Percentiles rank a stretch among this genome's conserved stretches.
Conservation (phyloP, 2,888 invertebrate genomes). For the Geotrupes spiniger region DNA sequence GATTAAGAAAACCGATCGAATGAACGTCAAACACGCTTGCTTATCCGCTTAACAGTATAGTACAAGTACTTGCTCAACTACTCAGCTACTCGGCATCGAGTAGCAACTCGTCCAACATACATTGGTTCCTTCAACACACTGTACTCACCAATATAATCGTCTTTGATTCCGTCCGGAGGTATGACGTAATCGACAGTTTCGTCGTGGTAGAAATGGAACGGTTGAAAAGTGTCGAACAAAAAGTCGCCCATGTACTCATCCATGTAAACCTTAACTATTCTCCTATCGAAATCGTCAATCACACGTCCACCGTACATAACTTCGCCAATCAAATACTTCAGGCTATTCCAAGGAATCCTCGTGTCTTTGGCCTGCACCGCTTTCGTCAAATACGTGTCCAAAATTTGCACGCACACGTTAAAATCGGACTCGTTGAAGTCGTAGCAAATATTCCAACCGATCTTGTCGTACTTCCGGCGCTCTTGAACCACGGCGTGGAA, state of each 20-base stretch:
- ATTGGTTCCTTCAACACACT: too few species aligned
- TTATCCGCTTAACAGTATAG: too few species aligned
- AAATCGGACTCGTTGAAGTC: conserved; percentile 95
- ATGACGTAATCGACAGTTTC: conserved; percentile 73
- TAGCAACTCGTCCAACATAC: too few species aligned
- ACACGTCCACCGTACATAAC: conserved; percentile 95
- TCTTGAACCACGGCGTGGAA: conserved; percentile 94
- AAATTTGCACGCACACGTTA: conserved; percentile 80
- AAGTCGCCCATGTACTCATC: conserved; percentile 95
- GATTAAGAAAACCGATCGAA: too few species aligned
- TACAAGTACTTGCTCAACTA: too few species aligned
- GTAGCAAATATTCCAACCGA: conserved; percentile 92
- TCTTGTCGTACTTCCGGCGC: conserved; percentile 87
- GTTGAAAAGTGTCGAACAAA: conserved; percentile 86
- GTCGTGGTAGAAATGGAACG: conserved; percentile 85
- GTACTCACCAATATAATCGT: conserved; percentile 66
- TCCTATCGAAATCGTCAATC: conserved; percentile 86
- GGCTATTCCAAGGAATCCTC: conserved; percentile 83
- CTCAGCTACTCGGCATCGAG: too few species aligned
- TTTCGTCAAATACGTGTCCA: conserved; percentile 80
- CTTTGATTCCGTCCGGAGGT: conserved; percentile 64
- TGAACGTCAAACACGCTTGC: too few species aligned
- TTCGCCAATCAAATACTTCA: conserved; percentile 91
- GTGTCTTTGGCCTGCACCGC: conserved; percentile 57
- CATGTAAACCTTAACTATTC: conserved; percentile 85